Base-by-base conservation (phyloP, 1,140 invertebrate species). In the Panulirus ornatus region DNA sequence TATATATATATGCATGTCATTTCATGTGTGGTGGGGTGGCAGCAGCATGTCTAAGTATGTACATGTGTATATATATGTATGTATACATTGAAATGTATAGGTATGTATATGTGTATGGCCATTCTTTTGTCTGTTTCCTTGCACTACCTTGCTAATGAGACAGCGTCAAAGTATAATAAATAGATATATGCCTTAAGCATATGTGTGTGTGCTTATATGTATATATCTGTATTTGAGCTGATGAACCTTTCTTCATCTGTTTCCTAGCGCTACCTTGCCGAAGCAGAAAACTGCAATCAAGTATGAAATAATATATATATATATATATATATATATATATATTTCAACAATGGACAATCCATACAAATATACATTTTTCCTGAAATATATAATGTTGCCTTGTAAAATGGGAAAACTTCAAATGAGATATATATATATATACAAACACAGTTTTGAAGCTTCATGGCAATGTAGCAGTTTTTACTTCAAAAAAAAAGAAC, bases 201-300 rank as follows among this genome's bases (percentile, higher is more conserved):
- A 30, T 79, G 76, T 79, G 76, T 79, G 76, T 79, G 76, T 79
- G 76, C 40, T n/a, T 79, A 36, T 79, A 27, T 73, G 70, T 73
- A 27, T 73, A 27, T 73, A 27, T 73, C 9, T 73, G 70, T 73
- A 27, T 73, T 8, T 73, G 30, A 11, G 30, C 9, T 8, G 16
- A 11, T 34, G 30, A 11, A 34, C 27, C 9, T 73, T 9, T 73
- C 9, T n/a, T 73, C 30, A 34, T 34, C 30, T 73, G 9, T 27
- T 73, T n/a, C 70, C 16, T 34, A 34, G 8, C 27, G 16, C 30
- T 11, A 19, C 30, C 9, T 73, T 73, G 9, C 8, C 8, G 22
- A 54, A 54, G 9, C n/a, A n/a, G n/a, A n/a, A n/a, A n/a, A n/a
- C n/a, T n/a, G n/a, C n/a, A n/a, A n/a, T n/a, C n/a, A n/a, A n/a